Evolutionary conservation across 2,113 vertebrate genomes (phyloP).

Genomic region (Tupaia tana): DNA sequence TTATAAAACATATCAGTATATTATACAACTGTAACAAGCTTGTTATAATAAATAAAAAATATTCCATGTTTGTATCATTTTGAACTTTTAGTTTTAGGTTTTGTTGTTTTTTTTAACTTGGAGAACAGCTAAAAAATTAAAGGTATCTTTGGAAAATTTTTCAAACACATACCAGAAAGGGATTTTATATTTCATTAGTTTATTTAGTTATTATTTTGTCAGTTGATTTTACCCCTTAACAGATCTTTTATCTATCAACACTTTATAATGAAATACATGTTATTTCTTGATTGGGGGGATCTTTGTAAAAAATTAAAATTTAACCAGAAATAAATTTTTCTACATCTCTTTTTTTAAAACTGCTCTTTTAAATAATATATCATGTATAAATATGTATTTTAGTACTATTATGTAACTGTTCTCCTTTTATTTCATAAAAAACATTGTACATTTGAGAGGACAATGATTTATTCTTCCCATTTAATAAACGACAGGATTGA

Average conservation of each 20-base stretch:
- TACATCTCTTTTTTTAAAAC: not conserved
- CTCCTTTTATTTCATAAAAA: not conserved
- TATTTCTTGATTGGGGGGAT: not conserved
- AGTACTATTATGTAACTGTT: not conserved
- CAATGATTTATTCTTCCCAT: not conserved
- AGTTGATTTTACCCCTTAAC: not conserved
- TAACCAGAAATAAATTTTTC: not conserved
- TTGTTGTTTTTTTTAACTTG: not conserved
- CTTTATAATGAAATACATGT: not conserved
- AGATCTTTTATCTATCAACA: not conserved
- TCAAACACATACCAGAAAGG: not conserved
- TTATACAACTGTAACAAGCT: not conserved
- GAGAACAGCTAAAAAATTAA: constrained; percentile 26
- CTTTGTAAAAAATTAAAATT: not conserved
- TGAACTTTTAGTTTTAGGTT: not conserved
- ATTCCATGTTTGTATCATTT: not conserved
- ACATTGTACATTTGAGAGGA: not conserved
- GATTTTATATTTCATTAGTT: not conserved
- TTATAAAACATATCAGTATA: not conserved
- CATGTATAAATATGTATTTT: not conserved
- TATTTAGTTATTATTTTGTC: not conserved
- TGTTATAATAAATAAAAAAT: not conserved
- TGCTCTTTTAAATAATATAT: not conserved
- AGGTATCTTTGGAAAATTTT: constrained; percentile 9
- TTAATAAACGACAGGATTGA: not conserved